These are phyloP conservation scores for Euura saliciscinereae DNA, from an alignment of 1,140 invertebrate genomes.

Conservation along the genomic window DNA sequence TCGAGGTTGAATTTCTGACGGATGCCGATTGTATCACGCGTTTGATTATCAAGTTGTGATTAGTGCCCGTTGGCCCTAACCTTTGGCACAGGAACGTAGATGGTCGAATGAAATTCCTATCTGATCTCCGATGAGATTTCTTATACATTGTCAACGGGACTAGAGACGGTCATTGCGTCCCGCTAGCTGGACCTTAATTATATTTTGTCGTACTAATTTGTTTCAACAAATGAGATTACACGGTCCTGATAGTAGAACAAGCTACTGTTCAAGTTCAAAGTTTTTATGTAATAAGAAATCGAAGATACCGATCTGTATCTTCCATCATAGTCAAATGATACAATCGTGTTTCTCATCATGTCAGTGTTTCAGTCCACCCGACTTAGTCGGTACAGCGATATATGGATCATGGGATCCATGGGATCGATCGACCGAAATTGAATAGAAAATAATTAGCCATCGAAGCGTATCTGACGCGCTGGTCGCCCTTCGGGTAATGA, in stretches of 20 bases:
- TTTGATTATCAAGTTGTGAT: constrained; percentile 5
- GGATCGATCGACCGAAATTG: not conserved
- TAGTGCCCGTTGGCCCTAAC: not conserved
- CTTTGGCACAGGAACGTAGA: not conserved
- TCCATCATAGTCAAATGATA: not conserved
- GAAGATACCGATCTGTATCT: not conserved
- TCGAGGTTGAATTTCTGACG: not conserved
- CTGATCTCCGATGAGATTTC: not conserved
- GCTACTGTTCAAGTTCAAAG: not conserved
- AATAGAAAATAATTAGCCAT: constrained; percentile 7
- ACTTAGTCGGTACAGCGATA: not conserved
- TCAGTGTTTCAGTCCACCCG: not conserved
- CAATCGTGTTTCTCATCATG: not conserved
- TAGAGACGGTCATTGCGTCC: not conserved
- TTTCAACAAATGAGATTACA: not conserved
- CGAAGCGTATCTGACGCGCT: not conserved
- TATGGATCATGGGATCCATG: not conserved
- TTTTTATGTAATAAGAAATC: not conserved
- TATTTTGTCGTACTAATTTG: not conserved
- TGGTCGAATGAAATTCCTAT: not conserved
- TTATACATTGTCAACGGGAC: not conserved
- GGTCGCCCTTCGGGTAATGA: constrained; percentile 40
- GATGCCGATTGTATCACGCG: not conserved
- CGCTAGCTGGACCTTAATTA: not conserved
- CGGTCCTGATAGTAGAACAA: not conserved